Evolutionary conservation across 1,140 invertebrate species (phyloP).

Genomic region (Amyelois transitella): DNA sequence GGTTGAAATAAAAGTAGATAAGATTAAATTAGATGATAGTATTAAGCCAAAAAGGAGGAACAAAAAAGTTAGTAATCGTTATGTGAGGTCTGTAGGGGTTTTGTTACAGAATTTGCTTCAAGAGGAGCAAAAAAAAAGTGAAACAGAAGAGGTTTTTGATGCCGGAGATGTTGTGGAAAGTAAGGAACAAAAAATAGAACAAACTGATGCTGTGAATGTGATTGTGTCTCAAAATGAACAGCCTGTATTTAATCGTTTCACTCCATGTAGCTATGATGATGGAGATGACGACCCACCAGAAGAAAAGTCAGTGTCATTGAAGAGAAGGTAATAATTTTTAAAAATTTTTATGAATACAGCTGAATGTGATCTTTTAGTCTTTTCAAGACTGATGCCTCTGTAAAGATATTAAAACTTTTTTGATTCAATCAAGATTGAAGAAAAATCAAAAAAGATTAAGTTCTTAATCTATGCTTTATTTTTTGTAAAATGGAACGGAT

Average conservation of each 20-base stretch:
- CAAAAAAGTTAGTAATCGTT: conserved; percentile 38
- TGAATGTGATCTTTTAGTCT: no score
- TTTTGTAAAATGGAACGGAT: no score
- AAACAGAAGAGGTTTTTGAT: not conserved
- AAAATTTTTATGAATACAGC: not conserved
- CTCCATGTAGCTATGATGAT: conserved; percentile 32
- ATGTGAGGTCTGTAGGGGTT: conserved; percentile 45
- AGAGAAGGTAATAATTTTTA: conserved; percentile 68
- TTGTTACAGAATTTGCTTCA: conserved; percentile 51
- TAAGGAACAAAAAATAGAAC: conserved; percentile 25
- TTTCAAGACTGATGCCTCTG: no score
- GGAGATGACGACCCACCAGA: conserved; percentile 69
- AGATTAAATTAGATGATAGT: conserved; percentile 40
- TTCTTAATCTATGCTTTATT: no score
- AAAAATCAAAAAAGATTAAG: no score
- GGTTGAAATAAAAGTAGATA: conserved; percentile 43
- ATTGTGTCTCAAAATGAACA: conserved; percentile 7
- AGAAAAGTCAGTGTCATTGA: conserved; percentile 71
- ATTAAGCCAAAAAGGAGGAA: conserved; percentile 34
- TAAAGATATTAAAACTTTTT: conserved; percentile 28
- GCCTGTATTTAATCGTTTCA: conserved; percentile 16
- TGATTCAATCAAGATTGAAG: no score
- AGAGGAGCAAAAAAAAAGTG: conserved; percentile 37
- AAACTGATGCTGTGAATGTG: conserved; percentile 26
- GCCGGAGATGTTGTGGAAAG: not conserved